phyloP scores from a whole-genome alignment of 2,113 vertebrate genomes.

The Paramisgurnus dabryanus region DNA sequence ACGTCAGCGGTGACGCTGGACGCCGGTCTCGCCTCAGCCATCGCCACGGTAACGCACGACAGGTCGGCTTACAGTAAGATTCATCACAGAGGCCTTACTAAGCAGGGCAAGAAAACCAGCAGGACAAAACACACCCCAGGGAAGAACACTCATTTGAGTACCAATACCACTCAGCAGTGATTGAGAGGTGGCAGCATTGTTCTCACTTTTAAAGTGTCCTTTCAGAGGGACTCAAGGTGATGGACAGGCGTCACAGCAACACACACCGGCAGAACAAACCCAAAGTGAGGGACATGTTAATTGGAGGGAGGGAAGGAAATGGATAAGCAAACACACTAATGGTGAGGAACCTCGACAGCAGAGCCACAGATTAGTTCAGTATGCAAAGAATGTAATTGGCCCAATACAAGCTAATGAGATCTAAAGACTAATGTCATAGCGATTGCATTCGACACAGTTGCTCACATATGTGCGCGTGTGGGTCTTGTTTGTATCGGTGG shows the following conservation, averaged over 20 bases:
- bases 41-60: constrained; percentile 44
- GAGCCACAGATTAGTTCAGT: constrained; percentile 55
- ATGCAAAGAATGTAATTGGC: constrained; percentile 61
- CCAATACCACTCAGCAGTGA: constrained; percentile 54
- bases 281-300: constrained; percentile 59
- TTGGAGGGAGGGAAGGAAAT: constrained; percentile 63
- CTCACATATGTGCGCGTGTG: constrained; percentile 47
- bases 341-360: constrained; percentile 57
- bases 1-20: constrained; percentile 40
- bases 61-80: constrained; percentile 47
- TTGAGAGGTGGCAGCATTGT: constrained; percentile 58
- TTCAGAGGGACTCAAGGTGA: constrained; percentile 57
- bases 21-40: constrained; percentile 15
- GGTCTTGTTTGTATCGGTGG: constrained; percentile 4
- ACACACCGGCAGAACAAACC: constrained; percentile 57
- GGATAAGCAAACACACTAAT: constrained; percentile 62
- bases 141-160: constrained; percentile 59
- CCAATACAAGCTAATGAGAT: constrained; percentile 52
- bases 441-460: constrained; percentile 45
- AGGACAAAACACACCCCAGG: constrained; percentile 57
- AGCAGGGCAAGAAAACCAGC: constrained; percentile 43
- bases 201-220: constrained; percentile 59
- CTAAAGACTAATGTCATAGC: constrained; percentile 46
- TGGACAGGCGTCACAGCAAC: constrained; percentile 61
- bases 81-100: constrained; percentile 40